A percentile compares a stretch with the other conserved stretches of the same genome.
These are phyloP conservation scores for Diloba caeruleocephala DNA, from an alignment of 2,888 invertebrate species.

Conservation along the genomic window DNA sequence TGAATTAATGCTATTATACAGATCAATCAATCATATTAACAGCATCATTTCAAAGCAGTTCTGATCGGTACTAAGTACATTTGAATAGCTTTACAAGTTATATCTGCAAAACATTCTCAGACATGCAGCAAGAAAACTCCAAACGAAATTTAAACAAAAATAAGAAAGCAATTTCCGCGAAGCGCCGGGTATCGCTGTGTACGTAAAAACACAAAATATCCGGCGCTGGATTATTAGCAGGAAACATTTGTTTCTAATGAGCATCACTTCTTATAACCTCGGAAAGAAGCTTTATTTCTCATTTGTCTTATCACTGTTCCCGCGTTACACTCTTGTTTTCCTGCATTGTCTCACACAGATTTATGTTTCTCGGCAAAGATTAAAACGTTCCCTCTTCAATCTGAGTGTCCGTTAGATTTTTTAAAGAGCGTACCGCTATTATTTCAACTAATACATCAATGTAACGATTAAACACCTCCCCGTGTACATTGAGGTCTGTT, in stretches of 20 bases:
- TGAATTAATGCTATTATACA: not conserved
- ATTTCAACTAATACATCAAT: slow-evolving; percentile 77
- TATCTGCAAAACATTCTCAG: slow-evolving; percentile 33
- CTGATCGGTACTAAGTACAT: slow-evolving; percentile 3
- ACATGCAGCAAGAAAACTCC: slow-evolving; percentile 41
- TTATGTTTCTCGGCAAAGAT: slow-evolving; percentile 59
- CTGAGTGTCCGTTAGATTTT: slow-evolving; percentile 51
- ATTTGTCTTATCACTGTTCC: slow-evolving; percentile 63
- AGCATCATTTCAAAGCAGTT: slow-evolving; percentile 3
- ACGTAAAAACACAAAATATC: slow-evolving; percentile 43
- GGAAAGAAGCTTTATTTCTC: slow-evolving; percentile 61
- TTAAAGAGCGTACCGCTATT: slow-evolving; percentile 48
- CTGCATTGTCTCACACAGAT: slow-evolving; percentile 60
- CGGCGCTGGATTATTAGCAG: slow-evolving; percentile 39
- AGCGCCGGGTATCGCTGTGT: slow-evolving; percentile 35
- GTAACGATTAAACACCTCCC: slow-evolving; percentile 77
- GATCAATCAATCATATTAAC: slow-evolving; percentile 9
- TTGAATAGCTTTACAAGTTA: slow-evolving; percentile 19
- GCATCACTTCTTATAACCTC: slow-evolving; percentile 50
- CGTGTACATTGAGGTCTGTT: slow-evolving; percentile 72
- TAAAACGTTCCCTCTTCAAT: slow-evolving; percentile 42
- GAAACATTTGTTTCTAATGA: slow-evolving; percentile 56
- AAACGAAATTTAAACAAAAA: slow-evolving; percentile 39
- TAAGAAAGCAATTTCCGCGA: slow-evolving; percentile 43
- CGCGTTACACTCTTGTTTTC: slow-evolving; percentile 52